Conservation (phyloP, 2,113 vertebrate species). For the Gnathonemus echidnorhynchus region DNA sequence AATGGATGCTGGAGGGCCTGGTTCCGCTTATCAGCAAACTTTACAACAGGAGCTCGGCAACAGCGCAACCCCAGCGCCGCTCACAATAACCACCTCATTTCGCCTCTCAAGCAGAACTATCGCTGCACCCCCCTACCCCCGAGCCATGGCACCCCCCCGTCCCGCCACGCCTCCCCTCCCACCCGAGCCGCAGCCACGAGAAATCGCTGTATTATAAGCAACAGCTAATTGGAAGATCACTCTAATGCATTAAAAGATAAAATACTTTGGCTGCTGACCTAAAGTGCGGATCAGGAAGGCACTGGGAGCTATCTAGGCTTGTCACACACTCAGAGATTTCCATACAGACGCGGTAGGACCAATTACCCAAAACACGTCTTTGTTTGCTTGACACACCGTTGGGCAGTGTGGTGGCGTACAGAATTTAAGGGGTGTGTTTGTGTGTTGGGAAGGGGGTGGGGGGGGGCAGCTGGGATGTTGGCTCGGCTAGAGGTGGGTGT, state of each 20-base stretch:
- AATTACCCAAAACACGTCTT: slow-evolving; percentile 91
- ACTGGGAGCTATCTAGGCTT: slow-evolving; percentile 99
- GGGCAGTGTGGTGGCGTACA: slow-evolving; percentile 59
- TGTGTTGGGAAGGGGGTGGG: slow-evolving; percentile 20
- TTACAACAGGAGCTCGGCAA: slow-evolving; percentile 99
- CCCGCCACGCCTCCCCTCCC: slow-evolving; percentile 73
- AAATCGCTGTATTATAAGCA: slow-evolving; percentile 97
- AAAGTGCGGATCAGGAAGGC: slow-evolving; percentile 96
- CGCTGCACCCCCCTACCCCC: slow-evolving; percentile 51
- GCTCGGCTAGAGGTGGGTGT: slow-evolving; percentile 56
- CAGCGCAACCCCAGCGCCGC: slow-evolving; percentile 86
- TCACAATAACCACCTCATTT: slow-evolving; percentile 99
- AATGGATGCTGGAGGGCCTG: slow-evolving; percentile 99
- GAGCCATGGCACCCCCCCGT: slow-evolving; percentile 39
- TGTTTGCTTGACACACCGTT: slow-evolving; percentile 86
- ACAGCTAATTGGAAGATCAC: slow-evolving; percentile 99
- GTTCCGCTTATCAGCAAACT: slow-evolving; percentile 99
- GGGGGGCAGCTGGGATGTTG: slow-evolving; percentile 51
- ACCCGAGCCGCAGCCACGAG: slow-evolving; percentile 75
- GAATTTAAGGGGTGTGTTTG: slow-evolving; percentile 55
- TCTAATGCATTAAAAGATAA: slow-evolving; percentile 99
- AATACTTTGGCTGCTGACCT: slow-evolving; percentile 99
- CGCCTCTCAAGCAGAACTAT: slow-evolving; percentile 99
- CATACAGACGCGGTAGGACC: slow-evolving; percentile 97
- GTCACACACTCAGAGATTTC: slow-evolving; percentile 99